Conservation (phyloP, 2,113 vertebrate species). For the Physeter macrocephalus region DNA sequence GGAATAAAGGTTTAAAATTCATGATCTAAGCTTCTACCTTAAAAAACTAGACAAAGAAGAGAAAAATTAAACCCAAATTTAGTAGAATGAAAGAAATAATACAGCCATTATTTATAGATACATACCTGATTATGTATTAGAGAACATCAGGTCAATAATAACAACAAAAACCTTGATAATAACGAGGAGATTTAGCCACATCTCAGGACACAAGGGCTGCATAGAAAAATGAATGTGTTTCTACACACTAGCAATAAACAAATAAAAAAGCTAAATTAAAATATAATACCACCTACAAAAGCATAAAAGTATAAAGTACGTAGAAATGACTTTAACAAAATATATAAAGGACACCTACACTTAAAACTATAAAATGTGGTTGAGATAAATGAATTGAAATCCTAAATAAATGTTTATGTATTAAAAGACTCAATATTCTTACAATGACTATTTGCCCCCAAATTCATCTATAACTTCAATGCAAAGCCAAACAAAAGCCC, state of each 20-base stretch:
- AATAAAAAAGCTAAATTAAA: background rate
- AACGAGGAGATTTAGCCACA: background rate
- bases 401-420: background rate
- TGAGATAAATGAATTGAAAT: background rate
- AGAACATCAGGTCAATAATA: background rate
- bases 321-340: background rate
- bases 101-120: background rate
- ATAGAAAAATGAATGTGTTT: background rate
- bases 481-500: background rate
- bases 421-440: background rate
- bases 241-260: background rate
- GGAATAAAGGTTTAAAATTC: background rate
- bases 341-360: background rate
- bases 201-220: background rate
- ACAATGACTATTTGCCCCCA: background rate
- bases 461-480: background rate
- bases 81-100: background rate
- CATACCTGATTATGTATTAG: background rate
- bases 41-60: background rate
- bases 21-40: background rate
- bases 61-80: background rate
- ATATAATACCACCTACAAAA: background rate
- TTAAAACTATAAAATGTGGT: background rate
- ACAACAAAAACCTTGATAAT: background rate
- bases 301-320: background rate